phyloP scores from a whole-genome alignment of 2,797 vertebrate genomes.

The Hipposideros larvatus region DNA sequence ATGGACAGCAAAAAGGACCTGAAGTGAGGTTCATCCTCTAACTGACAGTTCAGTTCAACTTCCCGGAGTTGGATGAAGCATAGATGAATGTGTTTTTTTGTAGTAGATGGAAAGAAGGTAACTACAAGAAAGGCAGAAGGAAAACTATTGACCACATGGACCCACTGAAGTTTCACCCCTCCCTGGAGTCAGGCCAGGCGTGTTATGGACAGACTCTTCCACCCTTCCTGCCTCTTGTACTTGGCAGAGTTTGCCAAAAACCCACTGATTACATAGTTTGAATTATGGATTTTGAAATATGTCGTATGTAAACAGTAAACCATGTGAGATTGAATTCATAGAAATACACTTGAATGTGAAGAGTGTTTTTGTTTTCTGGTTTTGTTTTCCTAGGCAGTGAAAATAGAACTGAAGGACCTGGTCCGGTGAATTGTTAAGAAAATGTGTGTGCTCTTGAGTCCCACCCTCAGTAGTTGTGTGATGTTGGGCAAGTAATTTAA shows the following conservation, averaged over 20 bases:
- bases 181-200: not conserved
- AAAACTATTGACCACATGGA: not conserved
- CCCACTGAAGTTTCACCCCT: not conserved
- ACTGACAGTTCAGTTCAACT: not conserved
- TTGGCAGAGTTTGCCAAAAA: not conserved
- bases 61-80: not conserved
- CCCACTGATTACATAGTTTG: not conserved
- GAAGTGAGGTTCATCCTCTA: not conserved
- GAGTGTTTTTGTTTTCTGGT: not conserved
- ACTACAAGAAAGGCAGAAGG: not conserved
- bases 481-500: not conserved
- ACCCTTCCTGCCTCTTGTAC: not conserved
- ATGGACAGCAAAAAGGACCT: not conserved
- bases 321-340: not conserved
- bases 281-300: constrained; percentile 28
- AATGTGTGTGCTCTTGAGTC: not conserved
- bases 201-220: not conserved
- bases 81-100: not conserved
- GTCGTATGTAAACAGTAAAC: not conserved
- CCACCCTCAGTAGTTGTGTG: not conserved
- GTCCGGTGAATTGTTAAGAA: not conserved
- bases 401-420: not conserved
- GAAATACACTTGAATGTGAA: not conserved
- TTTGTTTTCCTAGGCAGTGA: not conserved
- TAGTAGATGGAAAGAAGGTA: not conserved